phyloP scores from a whole-genome alignment of 2,113 vertebrate genomes.

The Forbesichthys agassizii region DNA sequence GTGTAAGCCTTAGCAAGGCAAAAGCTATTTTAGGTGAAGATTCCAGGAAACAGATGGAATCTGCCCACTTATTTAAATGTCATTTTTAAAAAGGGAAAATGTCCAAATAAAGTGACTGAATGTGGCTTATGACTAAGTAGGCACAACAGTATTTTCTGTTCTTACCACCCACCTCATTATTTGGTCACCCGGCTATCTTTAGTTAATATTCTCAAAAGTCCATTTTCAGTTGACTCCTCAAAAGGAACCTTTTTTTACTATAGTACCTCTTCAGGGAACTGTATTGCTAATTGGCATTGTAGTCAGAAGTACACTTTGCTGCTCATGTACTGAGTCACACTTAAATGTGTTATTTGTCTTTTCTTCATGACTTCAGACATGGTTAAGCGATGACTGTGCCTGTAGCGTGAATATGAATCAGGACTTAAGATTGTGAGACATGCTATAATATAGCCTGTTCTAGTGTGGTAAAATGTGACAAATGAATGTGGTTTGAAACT shows the following conservation, averaged over 20 bases:
- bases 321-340: slow-evolving; percentile 23
- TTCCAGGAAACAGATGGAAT: too few species aligned
- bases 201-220: too few species aligned
- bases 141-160: too few species aligned
- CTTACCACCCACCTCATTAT: neutral
- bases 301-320: slow-evolving; percentile 27
- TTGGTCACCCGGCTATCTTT: neutral
- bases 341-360: slow-evolving; percentile 34
- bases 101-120: too few species aligned
- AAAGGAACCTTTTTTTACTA: neutral
- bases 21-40: too few species aligned
- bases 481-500: neutral
- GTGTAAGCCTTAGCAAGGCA: too few species aligned
- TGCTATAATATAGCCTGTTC: slow-evolving; percentile 14
- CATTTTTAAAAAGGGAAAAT: too few species aligned
- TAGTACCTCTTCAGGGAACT: slow-evolving; percentile 22
- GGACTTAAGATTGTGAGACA: slow-evolving; percentile 44
- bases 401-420: slow-evolving; percentile 53
- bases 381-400: slow-evolving; percentile 49
- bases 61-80: too few species aligned
- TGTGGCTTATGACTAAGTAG: too few species aligned
- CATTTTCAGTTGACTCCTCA: too few species aligned
- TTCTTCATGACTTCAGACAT: slow-evolving; percentile 41
- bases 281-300: slow-evolving; percentile 35
- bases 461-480: neutral